Evolutionary conservation across 2,888 invertebrate genomes (phyloP).

Genomic region (Xestia xanthographa): DNA sequence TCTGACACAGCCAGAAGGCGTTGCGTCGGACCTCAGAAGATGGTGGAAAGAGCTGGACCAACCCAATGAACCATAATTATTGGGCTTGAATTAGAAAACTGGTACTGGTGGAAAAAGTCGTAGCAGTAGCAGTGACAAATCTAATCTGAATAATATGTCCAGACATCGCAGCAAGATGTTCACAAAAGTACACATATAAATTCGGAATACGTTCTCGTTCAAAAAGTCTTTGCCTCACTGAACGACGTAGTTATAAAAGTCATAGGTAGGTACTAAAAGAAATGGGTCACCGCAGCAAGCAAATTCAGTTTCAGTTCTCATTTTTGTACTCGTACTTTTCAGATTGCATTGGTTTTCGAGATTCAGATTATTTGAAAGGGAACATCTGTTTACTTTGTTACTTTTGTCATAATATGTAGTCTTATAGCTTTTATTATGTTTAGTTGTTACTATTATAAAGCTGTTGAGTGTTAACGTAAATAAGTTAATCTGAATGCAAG

Average conservation of each 20-base stretch:
- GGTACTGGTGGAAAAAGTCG: too few relatives aligned
- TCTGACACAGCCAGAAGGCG: too few relatives aligned
- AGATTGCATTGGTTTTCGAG: constrained; percentile 36
- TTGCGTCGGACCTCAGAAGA: too few relatives aligned
- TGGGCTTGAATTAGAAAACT: too few relatives aligned
- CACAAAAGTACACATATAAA: constrained; percentile 4
- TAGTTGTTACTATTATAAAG: background rate
- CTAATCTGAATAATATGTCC: background rate
- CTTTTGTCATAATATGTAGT: background rate
- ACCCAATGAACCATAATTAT: too few relatives aligned
- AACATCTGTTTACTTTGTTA: constrained; percentile 1
- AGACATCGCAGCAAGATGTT: background rate
- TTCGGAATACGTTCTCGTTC: constrained; percentile 18
- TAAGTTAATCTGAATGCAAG: background rate
- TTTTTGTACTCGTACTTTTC: constrained; percentile 31
- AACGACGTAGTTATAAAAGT: constrained; percentile 42
- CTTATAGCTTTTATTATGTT: background rate
- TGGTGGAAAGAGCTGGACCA: too few relatives aligned
- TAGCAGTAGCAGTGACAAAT: too few relatives aligned
- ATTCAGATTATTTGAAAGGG: constrained; percentile 2
- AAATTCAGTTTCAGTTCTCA: constrained; percentile 31
- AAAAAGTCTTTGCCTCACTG: constrained; percentile 23
- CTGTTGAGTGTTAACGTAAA: background rate
- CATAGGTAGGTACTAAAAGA: constrained; percentile 31
- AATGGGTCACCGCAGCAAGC: constrained; percentile 43